A percentile compares a stretch with the other conserved stretches of the same genome.
Conservation (phyloP, 2,888 invertebrate species). For the Harpalus rufipes region DNA sequence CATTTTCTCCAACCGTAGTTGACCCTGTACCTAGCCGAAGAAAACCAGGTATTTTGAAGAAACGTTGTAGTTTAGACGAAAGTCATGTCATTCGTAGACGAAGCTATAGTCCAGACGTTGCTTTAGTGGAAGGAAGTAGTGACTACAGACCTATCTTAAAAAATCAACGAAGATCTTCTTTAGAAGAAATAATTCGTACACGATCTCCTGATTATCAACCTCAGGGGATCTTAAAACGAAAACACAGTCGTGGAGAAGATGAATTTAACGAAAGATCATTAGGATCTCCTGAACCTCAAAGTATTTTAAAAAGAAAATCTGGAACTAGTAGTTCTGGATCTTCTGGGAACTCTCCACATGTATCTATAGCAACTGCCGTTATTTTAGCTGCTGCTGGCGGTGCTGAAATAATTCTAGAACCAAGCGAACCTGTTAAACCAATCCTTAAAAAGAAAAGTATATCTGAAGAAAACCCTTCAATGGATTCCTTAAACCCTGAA, state of each 20-base stretch:
- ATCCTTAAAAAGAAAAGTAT: slow-evolving; percentile 91
- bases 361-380: slow-evolving; percentile 84
- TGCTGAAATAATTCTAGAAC: slow-evolving; percentile 74
- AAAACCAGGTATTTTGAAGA: slow-evolving; percentile 90
- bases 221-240: slow-evolving; percentile 85
- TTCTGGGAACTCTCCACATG: slow-evolving; percentile 82
- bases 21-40: slow-evolving; percentile 82
- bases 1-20: slow-evolving; percentile 88
- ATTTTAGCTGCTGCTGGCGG: slow-evolving; percentile 83
- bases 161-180: slow-evolving; percentile 83
- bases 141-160: slow-evolving; percentile 85
- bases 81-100: slow-evolving; percentile 84
- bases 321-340: slow-evolving; percentile 83
- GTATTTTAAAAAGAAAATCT: slow-evolving; percentile 89
- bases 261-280: slow-evolving; percentile 81
- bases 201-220: slow-evolving; percentile 84
- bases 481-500: slow-evolving; percentile 77
- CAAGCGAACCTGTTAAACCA: slow-evolving; percentile 83
- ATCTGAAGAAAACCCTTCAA: slow-evolving; percentile 83
- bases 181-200: slow-evolving; percentile 84
- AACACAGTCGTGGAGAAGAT: slow-evolving; percentile 83
- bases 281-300: slow-evolving; percentile 85
- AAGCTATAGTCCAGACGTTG: slow-evolving; percentile 85
- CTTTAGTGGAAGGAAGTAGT: slow-evolving; percentile 80
- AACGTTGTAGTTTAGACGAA: slow-evolving; percentile 90